These are phyloP conservation scores for Agrilus biguttatus DNA, from an alignment of 2,888 invertebrate genomes.

Conservation along the genomic window DNA sequence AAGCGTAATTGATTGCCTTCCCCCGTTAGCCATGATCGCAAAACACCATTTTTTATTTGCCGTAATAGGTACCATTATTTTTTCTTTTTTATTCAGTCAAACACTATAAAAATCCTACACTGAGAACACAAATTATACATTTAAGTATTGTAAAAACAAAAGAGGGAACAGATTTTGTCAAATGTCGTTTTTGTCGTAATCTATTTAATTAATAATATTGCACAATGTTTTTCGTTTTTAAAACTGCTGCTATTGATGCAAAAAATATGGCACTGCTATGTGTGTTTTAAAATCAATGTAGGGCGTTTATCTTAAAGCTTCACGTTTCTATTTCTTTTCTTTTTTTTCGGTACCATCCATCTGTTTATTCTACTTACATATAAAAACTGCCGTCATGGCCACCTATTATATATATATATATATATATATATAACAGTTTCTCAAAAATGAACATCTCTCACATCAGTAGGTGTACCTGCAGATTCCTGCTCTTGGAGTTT, in stretches of 20 bases:
- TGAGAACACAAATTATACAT: too few relatives aligned
- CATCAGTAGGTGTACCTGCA: slow-evolving; percentile 74
- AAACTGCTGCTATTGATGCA: too few relatives aligned
- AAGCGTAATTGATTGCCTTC: slow-evolving; percentile 33
- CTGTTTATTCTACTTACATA: slow-evolving; percentile 3
- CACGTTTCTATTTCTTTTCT: not conserved
- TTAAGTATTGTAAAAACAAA: too few relatives aligned
- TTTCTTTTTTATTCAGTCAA: slow-evolving; percentile 3
- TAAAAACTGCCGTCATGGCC: slow-evolving; percentile 10
- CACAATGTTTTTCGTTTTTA: too few relatives aligned
- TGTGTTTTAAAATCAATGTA: not conserved
- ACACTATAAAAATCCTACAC: not conserved
- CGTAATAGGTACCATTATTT: slow-evolving; percentile 8
- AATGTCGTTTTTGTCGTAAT: too few relatives aligned
- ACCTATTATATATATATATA: slow-evolving; percentile 4
- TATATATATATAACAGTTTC: slow-evolving; percentile 8
- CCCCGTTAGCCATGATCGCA: slow-evolving; percentile 21
- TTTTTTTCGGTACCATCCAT: slow-evolving; percentile 2
- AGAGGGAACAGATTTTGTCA: too few relatives aligned
- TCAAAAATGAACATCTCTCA: slow-evolving; percentile 63
- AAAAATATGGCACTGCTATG: not conserved
- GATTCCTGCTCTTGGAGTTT: slow-evolving; percentile 49
- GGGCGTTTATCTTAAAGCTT: not conserved
- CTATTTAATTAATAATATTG: too few relatives aligned
- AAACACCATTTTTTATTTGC: slow-evolving; percentile 9